These are phyloP conservation scores for Egretta garzetta DNA, from an alignment of 2,113 vertebrate genomes.

Conservation along the genomic window DNA sequence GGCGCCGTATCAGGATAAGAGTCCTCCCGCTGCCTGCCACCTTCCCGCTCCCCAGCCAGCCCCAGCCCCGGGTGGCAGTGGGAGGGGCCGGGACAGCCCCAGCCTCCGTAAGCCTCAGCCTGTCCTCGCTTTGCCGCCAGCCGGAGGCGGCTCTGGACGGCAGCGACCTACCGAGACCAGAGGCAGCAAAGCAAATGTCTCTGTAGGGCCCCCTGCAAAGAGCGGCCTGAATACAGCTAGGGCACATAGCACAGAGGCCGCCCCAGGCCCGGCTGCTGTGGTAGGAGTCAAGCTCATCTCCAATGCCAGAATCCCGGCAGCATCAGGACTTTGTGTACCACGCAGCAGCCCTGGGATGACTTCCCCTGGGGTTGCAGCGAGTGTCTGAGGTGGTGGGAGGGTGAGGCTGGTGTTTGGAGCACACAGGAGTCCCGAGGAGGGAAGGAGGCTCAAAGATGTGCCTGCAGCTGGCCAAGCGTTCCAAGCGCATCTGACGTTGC, in stretches of 20 bases:
- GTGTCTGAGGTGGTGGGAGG: not conserved
- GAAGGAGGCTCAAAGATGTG: not conserved
- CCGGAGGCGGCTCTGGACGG: not conserved
- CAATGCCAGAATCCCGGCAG: not conserved
- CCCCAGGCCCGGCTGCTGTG: not conserved
- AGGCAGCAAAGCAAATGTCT: not conserved
- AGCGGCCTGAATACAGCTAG: not conserved
- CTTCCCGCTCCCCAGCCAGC: not conserved
- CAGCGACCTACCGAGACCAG: not conserved
- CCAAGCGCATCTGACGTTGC: not conserved
- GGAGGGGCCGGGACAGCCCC: not conserved
- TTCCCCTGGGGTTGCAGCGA: not conserved
- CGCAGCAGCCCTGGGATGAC: not conserved
- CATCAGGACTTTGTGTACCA: not conserved
- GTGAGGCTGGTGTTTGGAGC: not conserved
- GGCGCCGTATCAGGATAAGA: conserved; percentile 80
- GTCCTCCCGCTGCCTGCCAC: conserved; percentile 52
- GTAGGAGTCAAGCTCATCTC: not conserved
- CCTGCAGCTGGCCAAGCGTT: fast-evolving
- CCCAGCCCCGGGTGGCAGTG: not conserved
- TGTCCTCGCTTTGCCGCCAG: not conserved
- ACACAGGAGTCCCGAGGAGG: fast-evolving
- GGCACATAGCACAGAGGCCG: not conserved
- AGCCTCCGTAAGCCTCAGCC: not conserved
- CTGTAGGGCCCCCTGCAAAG: fast-evolving